Evolutionary conservation across 2,797 vertebrate genomes (phyloP), one percentile per base, ranked within the genome.

Genomic region (Tauraco hartlaubi): DNA sequence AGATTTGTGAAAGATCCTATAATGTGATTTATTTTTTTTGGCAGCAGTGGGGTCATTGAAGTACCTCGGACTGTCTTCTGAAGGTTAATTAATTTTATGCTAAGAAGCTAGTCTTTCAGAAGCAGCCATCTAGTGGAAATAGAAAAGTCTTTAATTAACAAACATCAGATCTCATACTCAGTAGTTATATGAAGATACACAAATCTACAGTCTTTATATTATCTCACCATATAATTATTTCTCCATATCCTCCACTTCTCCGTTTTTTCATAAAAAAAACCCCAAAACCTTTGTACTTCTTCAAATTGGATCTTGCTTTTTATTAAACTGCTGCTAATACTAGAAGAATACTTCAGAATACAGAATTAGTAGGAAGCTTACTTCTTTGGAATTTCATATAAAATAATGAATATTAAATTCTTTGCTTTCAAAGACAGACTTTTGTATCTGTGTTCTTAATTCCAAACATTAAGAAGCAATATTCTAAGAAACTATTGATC

Each of bases 61-160:
- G 41, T 84, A 95, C 25, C 43, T 85, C 4, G 3, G 46, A 90
- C 48, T 86, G 63, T 39, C 76, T 95, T 92, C 39, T 84, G 85
- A 94, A 96, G 91, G 88, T 95, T 97, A 95, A 97, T 96, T 96
- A 95, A 94, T 90, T 96, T 96, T 95, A 92, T 96, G 87, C 68
- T 95, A 94, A 96, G 87, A 88, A 94, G 68, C 23, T 61, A 73
- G 87, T 81, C 28, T 74, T 96, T 86, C 79, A 73, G 82, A 88
- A 94, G 35, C 76, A 92, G 73, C 64, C 76, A 94, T 91, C 75
- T 94, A 90, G 51, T 78, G 62, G 82, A 96, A 96, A 91, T 81
- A 81, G 29, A 69, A 75, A 91, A 92, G 54, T 58, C 91, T 94
- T 86, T 92, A 96, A 95, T 94, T 96, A 94, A 63, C 87, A 94